phyloP scores from a whole-genome alignment of 2,888 invertebrate genomes.

The Troglohyphantes excavatus region DNA sequence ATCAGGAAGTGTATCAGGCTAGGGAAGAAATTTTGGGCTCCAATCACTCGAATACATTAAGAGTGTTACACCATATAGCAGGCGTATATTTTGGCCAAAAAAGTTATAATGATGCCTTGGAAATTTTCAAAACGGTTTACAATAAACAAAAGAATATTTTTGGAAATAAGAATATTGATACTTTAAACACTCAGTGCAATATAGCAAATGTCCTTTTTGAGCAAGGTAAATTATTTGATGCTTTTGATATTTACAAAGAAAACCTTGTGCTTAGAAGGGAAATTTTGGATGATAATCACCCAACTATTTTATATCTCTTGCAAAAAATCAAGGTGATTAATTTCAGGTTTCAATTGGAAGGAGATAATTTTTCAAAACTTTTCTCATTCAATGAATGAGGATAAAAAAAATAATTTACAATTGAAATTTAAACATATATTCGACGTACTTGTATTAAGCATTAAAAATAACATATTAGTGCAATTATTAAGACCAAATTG shows the following conservation, averaged over 20 bases:
- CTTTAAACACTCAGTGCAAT: slow-evolving; percentile 13
- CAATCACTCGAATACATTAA: neutral
- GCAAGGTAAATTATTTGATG: neutral
- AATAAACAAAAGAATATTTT: neutral
- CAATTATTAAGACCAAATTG: too few relatives aligned
- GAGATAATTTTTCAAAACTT: too few relatives aligned
- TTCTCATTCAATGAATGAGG: too few relatives aligned
- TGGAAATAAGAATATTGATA: slow-evolving; percentile 13
- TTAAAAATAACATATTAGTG: too few relatives aligned
- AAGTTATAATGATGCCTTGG: neutral
- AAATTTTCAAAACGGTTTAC: neutral
- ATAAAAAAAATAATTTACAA: too few relatives aligned
- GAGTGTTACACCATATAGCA: neutral
- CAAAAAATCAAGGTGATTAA: neutral
- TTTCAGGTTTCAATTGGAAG: too few relatives aligned
- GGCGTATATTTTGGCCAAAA: neutral
- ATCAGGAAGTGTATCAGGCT: neutral
- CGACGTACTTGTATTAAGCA: too few relatives aligned
- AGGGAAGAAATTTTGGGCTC: slow-evolving; percentile 26
- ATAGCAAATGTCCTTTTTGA: neutral
- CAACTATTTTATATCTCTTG: neutral
- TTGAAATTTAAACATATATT: too few relatives aligned
- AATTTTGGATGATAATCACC: neutral
- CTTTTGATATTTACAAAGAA: neutral
- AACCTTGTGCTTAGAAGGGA: neutral